These are phyloP conservation scores for Ectropis grisescens DNA, from an alignment of 1,140 invertebrate species.

Conservation along the genomic window DNA sequence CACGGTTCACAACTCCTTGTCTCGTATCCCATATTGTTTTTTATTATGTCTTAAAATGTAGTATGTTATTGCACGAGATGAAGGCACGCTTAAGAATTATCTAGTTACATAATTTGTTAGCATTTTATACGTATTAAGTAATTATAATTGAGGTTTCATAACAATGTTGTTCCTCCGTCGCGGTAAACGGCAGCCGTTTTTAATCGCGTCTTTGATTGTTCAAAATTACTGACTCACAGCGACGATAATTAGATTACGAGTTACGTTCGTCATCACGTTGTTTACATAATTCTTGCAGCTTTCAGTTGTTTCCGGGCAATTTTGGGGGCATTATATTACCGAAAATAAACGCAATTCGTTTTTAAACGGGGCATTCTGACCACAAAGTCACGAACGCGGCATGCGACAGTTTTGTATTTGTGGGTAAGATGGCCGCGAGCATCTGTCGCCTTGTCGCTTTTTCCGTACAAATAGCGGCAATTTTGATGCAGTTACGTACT, in stretches of 20 bases:
- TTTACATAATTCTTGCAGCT: conserved; percentile 6
- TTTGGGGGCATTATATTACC: conserved; percentile 27
- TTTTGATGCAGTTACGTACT: conserved; percentile 45
- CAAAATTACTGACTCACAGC: conserved; percentile 3
- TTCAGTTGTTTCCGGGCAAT: conserved; percentile 27
- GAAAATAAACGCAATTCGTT: conserved; percentile 35
- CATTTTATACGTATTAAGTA: too few relatives aligned
- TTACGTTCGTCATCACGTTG: conserved; percentile 4
- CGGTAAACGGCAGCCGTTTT: too few relatives aligned
- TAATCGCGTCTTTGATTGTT: conserved; percentile 11
- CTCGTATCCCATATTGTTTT: conserved; percentile 22
- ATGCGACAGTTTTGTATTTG: conserved; percentile 28
- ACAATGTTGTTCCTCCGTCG: too few relatives aligned
- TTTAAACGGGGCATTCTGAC: conserved; percentile 57
- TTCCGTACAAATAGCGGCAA: conserved; percentile 48
- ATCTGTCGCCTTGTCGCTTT: conserved; percentile 64
- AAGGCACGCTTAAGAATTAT: not conserved
- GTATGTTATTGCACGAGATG: not conserved
- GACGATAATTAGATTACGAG: conserved; percentile 9
- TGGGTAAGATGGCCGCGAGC: conserved; percentile 60
- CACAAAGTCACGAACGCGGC: conserved; percentile 48
- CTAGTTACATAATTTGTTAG: conserved; percentile 2
- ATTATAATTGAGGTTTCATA: too few relatives aligned
- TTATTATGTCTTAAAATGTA: conserved; percentile 13
- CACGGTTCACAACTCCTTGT: conserved; percentile 22